phyloP scores from a whole-genome alignment of 1,140 invertebrate genomes.

The Xylocopa sonorina region DNA sequence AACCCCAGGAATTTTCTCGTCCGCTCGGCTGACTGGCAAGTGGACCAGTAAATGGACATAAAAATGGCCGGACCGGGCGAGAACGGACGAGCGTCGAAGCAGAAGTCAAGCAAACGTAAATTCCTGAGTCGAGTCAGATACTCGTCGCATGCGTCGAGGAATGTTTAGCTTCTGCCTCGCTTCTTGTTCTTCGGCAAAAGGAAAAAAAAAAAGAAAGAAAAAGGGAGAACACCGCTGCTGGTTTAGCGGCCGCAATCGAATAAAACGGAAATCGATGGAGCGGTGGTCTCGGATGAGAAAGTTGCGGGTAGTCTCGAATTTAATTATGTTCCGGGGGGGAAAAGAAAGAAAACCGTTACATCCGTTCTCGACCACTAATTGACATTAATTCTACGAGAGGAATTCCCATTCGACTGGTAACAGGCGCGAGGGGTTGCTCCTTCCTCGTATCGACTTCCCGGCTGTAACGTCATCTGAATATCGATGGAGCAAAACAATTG shows the following conservation, averaged over 20 bases:
- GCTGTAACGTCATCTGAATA: constrained; percentile 19
- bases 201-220: too few species aligned
- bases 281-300: neutral
- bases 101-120: neutral
- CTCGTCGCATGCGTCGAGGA: too few species aligned
- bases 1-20: neutral
- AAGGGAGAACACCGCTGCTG: too few species aligned
- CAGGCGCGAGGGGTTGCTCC: neutral
- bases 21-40: neutral
- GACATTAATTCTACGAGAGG: neutral
- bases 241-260: neutral
- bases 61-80: neutral
- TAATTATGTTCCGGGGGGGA: neutral
- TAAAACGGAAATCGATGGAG: neutral
- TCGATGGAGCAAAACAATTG: constrained; percentile 3
- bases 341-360: neutral
- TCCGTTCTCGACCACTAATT: neutral
- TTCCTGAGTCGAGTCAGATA: too few species aligned
- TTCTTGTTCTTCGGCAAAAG: too few species aligned
- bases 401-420: neutral
- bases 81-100: neutral
- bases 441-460: neutral
- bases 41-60: constrained; percentile 5
- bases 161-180: neutral
- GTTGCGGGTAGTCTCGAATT: neutral